Base-by-base conservation (phyloP, 1,140 invertebrate genomes). In the Belonocnema kinseyi region DNA sequence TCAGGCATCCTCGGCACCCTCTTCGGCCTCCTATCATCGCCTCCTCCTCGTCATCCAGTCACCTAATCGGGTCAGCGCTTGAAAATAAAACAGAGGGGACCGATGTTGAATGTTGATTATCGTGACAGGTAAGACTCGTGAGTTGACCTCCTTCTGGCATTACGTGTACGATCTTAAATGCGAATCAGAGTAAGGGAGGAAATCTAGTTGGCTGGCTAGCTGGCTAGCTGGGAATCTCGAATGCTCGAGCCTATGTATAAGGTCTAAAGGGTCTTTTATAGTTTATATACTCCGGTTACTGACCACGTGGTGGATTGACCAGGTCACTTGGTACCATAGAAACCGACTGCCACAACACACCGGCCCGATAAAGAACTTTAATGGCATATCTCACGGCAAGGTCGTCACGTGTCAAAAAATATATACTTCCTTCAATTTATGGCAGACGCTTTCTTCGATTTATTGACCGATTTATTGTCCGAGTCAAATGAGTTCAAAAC, bases 241-340 rank as follows among this genome's bases (percentile, higher is more conserved):
- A 79, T 77, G 72, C 76, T 77, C 58, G 74, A 75, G 61, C 74
- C 58, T 33, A 33, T 26, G 21, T 26, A 26, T 74, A 50, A 83
- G 71, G 53, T 54, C 13, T 54, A 21, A 33, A 61, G 33, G 61
- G 13, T 13, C 10, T 66, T 26, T 80, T 77, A 75, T 33, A 33
- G 26, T 33, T 33, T 33, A 33, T 33, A 33, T 61, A 77, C 77
- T 77, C 75, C 76, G 19, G 70, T 74, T 50, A 76, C 79, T 87
- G 88, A 90, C 90, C 90, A 91, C 89, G 90, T 90, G 89, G 85
- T 85, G 73, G 74, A 90, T 84, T 91, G 90, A 91, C 90, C 90
- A 89, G 90, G 90, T 91, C 90, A 91, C 80, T 88, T 83, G 88
- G 82, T 86, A 74, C 87, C 84, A 90, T 90, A 87, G 89, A 86